Percentiles rank a stretch among this genome's conserved stretches.
Conservation (phyloP, 2,797 vertebrate genomes). For the Dromococcyx pavoninus region DNA sequence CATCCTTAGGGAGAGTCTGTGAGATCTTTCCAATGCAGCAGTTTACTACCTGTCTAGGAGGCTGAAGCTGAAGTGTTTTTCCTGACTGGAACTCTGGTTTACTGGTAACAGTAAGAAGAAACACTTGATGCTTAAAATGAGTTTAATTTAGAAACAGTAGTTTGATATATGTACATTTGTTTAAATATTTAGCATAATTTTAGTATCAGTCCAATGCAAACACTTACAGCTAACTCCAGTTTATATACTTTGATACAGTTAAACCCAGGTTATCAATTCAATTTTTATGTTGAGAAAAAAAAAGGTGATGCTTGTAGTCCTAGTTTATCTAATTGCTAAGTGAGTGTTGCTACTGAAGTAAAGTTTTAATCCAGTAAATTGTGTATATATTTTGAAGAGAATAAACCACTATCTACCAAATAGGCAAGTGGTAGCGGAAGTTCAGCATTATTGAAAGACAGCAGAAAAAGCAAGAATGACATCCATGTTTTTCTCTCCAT, state of each 20-base stretch:
- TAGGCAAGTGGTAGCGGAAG: background rate
- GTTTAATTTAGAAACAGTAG: constrained; percentile 24
- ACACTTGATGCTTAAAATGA: constrained; percentile 53
- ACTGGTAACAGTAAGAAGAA: background rate
- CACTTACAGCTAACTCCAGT: background rate
- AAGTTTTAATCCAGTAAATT: background rate
- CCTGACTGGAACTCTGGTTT: background rate
- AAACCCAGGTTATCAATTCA: background rate
- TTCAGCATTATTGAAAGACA: background rate
- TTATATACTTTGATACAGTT: background rate
- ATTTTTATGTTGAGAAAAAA: background rate
- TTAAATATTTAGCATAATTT: constrained; percentile 61
- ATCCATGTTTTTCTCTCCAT: background rate
- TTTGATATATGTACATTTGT: constrained; percentile 45
- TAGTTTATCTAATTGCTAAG: background rate
- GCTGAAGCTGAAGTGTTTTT: background rate
- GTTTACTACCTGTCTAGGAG: constrained; percentile 26
- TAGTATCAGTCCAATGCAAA: background rate
- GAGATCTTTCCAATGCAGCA: constrained; percentile 20
- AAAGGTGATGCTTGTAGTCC: background rate
- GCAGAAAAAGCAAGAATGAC: background rate
- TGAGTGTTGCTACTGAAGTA: background rate
- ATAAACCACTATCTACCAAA: background rate
- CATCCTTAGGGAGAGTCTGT: background rate
- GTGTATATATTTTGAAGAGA: background rate